These are phyloP conservation scores for Emmelina monodactyla DNA, from an alignment of 2,888 invertebrate species.

Conservation along the genomic window DNA sequence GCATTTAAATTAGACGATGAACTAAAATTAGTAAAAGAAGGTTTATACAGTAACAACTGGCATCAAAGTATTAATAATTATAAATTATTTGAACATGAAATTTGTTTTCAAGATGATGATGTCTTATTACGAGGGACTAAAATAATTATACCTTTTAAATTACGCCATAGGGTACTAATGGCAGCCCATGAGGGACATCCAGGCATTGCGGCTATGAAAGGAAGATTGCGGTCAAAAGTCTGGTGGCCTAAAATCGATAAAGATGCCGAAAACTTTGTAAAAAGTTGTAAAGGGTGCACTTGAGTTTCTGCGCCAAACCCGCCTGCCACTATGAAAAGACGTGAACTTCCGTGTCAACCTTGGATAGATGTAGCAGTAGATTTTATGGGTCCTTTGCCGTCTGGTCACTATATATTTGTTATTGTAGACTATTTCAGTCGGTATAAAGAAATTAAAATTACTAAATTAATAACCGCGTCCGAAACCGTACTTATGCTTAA, in stretches of 20 bases:
- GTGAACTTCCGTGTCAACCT: conserved; percentile 3
- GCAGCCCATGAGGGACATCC: conserved; percentile 14
- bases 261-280: conserved; percentile 8
- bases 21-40: conserved; percentile 2
- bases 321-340: conserved; percentile 3
- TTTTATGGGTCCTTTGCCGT: conserved; percentile 6
- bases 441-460: conserved; percentile 8
- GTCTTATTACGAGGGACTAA: conserved; percentile 7
- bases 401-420: conserved; percentile 6
- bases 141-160: conserved; percentile 6
- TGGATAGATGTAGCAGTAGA: conserved; percentile 7
- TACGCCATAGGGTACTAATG: conserved; percentile 11
- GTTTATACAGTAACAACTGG: conserved; percentile 1
- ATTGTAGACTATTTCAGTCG: conserved; percentile 9
- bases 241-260: conserved; percentile 13
- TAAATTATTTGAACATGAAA: conserved; percentile 8
- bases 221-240: conserved; percentile 7
- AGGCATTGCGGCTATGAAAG: conserved; percentile 10
- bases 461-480: background rate
- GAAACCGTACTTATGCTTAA: conserved; percentile 3
- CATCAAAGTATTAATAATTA: conserved; percentile 1
- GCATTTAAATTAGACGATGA: conserved; percentile 2
- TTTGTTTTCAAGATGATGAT: conserved; percentile 7
- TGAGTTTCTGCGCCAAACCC: conserved; percentile 8
- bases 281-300: conserved; percentile 11